These are phyloP conservation scores for Henricia sp. DNA, from an alignment of 53 echinoderm and acorn worm species.

Conservation along the genomic window DNA sequence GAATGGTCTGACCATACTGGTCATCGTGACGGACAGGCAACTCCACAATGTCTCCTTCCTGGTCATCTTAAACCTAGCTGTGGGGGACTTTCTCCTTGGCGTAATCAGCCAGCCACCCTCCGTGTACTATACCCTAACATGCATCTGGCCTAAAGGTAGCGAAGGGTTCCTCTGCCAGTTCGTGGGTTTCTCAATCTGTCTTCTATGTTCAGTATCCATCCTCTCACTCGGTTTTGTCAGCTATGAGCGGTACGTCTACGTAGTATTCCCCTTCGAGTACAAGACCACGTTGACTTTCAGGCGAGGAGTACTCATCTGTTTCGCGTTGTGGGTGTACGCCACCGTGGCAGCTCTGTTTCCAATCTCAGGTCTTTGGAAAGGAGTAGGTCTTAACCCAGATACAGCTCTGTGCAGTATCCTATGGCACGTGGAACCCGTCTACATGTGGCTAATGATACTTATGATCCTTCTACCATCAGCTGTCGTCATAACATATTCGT, in stretches of 20 bases:
- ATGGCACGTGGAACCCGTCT: conserved; percentile 26
- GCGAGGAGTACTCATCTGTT: conserved; percentile 15
- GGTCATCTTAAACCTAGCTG: conserved; percentile 42
- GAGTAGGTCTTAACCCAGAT: conserved; percentile 45
- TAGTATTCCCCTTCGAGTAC: conserved; percentile 47
- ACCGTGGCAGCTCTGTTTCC: conserved; percentile 46
- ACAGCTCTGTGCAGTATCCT: conserved; percentile 50
- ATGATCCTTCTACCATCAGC: conserved; percentile 35
- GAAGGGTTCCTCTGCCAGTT: conserved; percentile 56
- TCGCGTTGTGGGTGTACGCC: conserved; percentile 28
- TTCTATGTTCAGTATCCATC: conserved; percentile 58
- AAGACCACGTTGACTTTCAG: conserved; percentile 1
- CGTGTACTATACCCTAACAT: conserved; percentile 59
- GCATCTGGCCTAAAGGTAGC: conserved; percentile 45
- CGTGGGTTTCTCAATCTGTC: conserved; percentile 54
- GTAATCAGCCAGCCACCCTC: conserved; percentile 49
- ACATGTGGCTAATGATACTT: conserved; percentile 42
- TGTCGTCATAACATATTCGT: conserved; percentile 19
- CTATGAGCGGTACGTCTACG: conserved; percentile 54
- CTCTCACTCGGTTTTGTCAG: conserved; percentile 53
- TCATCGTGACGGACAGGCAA: conserved; percentile 43
- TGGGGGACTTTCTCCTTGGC: conserved; percentile 52
- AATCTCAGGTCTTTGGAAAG: conserved; percentile 53
- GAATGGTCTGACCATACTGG: conserved; percentile 52
- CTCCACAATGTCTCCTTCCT: conserved; percentile 55